Conservation (phyloP, 2,113 vertebrate genomes). For the Grammomys surdaster region DNA sequence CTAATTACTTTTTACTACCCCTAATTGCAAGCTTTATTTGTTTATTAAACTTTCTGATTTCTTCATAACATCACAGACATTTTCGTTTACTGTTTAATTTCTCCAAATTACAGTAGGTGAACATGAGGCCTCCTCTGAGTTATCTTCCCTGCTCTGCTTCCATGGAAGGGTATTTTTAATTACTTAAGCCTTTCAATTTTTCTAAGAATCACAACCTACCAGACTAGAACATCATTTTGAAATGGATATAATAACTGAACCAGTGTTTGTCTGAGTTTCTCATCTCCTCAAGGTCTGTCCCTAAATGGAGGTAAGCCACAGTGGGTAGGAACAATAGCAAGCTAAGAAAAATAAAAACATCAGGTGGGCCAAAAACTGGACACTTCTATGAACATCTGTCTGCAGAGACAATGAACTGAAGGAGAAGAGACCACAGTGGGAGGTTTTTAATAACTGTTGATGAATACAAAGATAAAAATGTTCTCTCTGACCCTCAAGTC, state of each 20-base stretch:
- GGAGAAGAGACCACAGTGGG: neutral
- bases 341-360: neutral
- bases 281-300: neutral
- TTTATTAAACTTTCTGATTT: constrained; percentile 69
- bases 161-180: constrained; percentile 67
- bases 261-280: constrained; percentile 28
- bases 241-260: constrained; percentile 24
- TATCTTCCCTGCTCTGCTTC: constrained; percentile 12
- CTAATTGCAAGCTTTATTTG: constrained; percentile 63
- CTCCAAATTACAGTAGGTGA: constrained; percentile 66
- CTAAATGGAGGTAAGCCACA: constrained; percentile 17
- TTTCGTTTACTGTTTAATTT: constrained; percentile 69
- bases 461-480: neutral
- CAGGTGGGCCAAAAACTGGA: neutral
- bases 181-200: constrained; percentile 51
- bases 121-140: constrained; percentile 26
- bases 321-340: neutral
- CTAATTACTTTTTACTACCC: constrained; percentile 67
- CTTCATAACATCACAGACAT: constrained; percentile 54
- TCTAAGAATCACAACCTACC: constrained; percentile 54
- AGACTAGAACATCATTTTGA: constrained; percentile 39
- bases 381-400: neutral
- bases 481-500: neutral
- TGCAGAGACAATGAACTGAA: neutral
- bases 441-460: neutral